Percentiles rank a stretch among this genome's conserved stretches.
Evolutionary conservation across 1,140 invertebrate genomes (phyloP).

Genomic region (Bombus superbus): DNA sequence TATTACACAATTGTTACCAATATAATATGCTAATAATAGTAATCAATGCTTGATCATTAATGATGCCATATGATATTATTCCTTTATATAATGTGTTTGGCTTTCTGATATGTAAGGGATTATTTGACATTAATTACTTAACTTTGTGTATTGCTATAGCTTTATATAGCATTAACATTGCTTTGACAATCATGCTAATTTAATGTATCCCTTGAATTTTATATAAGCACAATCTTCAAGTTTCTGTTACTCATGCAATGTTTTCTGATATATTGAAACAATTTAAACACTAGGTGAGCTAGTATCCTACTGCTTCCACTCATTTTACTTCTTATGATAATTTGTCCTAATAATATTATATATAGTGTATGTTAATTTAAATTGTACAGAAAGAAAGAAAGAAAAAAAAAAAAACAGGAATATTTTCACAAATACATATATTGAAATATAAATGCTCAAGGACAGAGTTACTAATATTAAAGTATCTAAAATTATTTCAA

Average conservation of each 20-base stretch:
- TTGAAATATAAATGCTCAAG: not conserved
- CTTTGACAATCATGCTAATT: constrained; percentile 67
- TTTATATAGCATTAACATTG: constrained; percentile 69
- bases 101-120: constrained; percentile 52
- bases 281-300: constrained; percentile 52
- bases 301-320: constrained; percentile 26
- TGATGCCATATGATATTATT: not conserved
- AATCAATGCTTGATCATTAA: constrained; percentile 7
- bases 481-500: not conserved
- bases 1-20: constrained; percentile 15
- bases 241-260: constrained; percentile 42
- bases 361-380: constrained; percentile 20
- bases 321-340: constrained; percentile 23
- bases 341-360: constrained; percentile 20
- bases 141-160: constrained; percentile 66
- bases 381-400: not conserved
- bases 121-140: constrained; percentile 49
- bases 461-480: not conserved
- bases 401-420: not conserved
- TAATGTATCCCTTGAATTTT: constrained; percentile 52
- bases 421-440: not conserved
- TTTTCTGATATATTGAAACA: constrained; percentile 38
- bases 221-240: constrained; percentile 55
- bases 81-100: constrained; percentile 41
- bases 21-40: constrained; percentile 4